Evolutionary conservation across 2,888 invertebrate species (phyloP).

Genomic region (Lepidochrysops patricia): DNA sequence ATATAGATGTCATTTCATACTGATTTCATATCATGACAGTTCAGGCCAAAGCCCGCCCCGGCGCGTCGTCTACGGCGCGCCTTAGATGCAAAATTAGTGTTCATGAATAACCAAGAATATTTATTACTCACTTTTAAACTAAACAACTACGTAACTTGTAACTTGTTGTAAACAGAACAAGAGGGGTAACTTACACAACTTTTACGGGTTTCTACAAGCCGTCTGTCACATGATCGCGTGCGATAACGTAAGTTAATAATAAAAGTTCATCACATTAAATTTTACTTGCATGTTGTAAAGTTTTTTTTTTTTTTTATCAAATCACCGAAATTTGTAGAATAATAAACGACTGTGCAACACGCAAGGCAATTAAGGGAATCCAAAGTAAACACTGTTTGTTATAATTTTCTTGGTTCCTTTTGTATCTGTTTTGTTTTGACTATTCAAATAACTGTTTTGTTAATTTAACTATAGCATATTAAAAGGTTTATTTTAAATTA

Average conservation of each 20-base stretch:
- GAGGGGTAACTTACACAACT: background rate
- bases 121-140: too few species aligned
- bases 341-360: constrained; percentile 10
- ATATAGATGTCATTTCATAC: too few species aligned
- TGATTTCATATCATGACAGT: too few species aligned
- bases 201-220: background rate
- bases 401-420: background rate
- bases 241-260: background rate
- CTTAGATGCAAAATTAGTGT: too few species aligned
- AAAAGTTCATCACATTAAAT: constrained; percentile 12
- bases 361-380: constrained; percentile 3
- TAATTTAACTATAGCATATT: background rate
- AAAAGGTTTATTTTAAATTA: background rate
- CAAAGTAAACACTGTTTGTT: constrained; percentile 6
- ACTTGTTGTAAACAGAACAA: background rate
- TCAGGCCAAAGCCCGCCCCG: too few species aligned
- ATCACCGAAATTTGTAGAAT: constrained; percentile 2
- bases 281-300: constrained; percentile 2
- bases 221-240: constrained; percentile 7
- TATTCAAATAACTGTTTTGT: background rate
- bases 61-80: too few species aligned
- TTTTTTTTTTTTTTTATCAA: constrained; percentile 13
- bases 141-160: too few species aligned
- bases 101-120: too few species aligned
- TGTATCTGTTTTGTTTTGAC: background rate